Base-by-base conservation (phyloP, 2,797 vertebrate genomes). In the Nyctalus aviator region DNA sequence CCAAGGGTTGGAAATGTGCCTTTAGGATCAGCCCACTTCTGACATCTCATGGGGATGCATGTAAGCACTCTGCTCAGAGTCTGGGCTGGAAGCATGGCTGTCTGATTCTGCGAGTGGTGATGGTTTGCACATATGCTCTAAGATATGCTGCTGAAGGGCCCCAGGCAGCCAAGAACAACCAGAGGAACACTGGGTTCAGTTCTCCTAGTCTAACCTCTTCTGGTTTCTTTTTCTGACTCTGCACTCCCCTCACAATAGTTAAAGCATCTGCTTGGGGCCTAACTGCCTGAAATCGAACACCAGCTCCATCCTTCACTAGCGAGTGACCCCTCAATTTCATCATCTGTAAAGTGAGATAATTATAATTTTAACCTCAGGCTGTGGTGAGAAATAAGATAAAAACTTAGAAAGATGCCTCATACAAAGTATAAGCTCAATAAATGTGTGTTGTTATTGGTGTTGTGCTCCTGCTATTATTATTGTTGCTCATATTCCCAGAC, bases 31-130 rank as follows among this genome's bases (percentile, higher is more conserved):
- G 35, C 37, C 13, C 18, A 3, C 30, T 72, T 62, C 23, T 32
- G 41, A 62, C 4, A 13, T 9, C 13, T 44, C 17, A 0, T 2
- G 25, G 84, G 35, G 55, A 27, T 4, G 15, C 23, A 0, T 0
- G 4, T 0, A 0, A 14, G 37, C 14, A 2, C 77, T 57, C n/a
- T 13, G 76, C 17, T 14, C 21, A 12, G 30, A 53, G 35, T 9
- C 3, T 8, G 64, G 62, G 46, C 11, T 25, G 37, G 48, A 23
- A n/a, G 21, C 5, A 35, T 25, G 7, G 11, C 64, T 13, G 2
- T 25, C 44, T 21, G 15, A 32, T 23, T 23, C n/a, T 55, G 48
- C 14, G 0, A 23, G 46, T 2, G 4, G 62, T 1, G 5, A 12
- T 9, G 46, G 1, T 41, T 17, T n/a, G 53, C 69, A 23, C 59